Base-by-base conservation (phyloP, 2,888 invertebrate genomes). In the Tetropium fuscum region DNA sequence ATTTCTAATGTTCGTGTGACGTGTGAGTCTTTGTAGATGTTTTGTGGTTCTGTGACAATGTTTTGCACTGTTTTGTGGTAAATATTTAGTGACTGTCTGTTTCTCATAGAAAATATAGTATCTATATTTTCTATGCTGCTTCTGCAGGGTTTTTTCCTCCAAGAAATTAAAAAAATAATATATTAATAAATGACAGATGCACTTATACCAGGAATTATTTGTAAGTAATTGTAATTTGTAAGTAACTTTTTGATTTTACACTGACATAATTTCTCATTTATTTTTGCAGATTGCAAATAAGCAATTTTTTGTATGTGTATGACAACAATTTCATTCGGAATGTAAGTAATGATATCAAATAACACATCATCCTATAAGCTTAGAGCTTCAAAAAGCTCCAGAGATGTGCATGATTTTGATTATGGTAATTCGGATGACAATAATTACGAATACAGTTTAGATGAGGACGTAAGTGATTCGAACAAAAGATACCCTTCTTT, bases 281-380 rank as follows among this genome's bases (percentile, higher is more conserved):
- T 43, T 25, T 22, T 27, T n/a, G 4, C 22, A 36, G 36, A 22
- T 22, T 36, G 8, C 11, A 15, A 10, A 15, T 5, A 8, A 48
- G 36, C 36, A 36, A 34, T 20, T 32, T 40, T 25, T 27, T 43
- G 15, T 11, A 40, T 40, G 36, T 25, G 18, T 25, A 18, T 27
- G 40, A 11, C 5, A 16, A 18, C 15, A 51, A 40, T 10, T 44
- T 48, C 45, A 25, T 32, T 44, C 80, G 81, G 78, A 77, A 83
- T 83, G 83, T 81, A 79, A 82, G 87, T 87, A 82, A 89, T 89
- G 88, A 82, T 88, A 86, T 87, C 88, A 81, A 87, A 87, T 81
- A 87, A 84, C 81, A 83, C 84, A 80, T 48, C 63, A 45, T 54
- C 64, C 6, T 87, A 83, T 83, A 88, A 87, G 84, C 83, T 86